Conservation (phyloP, 64 coral and sea anemone species). For the Actinia equina region DNA sequence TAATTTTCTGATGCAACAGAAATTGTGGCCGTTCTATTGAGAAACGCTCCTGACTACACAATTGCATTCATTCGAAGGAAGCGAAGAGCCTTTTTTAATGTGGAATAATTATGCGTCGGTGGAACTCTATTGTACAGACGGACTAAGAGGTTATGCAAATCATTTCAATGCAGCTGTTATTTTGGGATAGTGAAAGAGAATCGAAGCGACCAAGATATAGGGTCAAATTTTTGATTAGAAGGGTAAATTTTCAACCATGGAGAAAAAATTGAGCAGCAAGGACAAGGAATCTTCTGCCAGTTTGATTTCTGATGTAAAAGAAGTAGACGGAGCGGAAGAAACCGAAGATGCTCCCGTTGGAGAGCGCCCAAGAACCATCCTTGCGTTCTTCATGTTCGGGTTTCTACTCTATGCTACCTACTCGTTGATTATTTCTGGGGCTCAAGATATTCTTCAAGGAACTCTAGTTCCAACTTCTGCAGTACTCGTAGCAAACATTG, state of each 20-base stretch:
- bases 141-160: neutral
- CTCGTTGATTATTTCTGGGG: slow-evolving; percentile 80
- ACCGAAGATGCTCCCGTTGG: neutral
- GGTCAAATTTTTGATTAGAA: neutral
- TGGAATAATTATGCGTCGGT: neutral
- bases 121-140: neutral
- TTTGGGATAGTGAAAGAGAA: neutral
- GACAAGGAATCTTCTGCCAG: slow-evolving; percentile 9
- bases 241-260: neutral
- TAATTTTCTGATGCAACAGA: neutral
- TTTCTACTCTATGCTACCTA: slow-evolving; percentile 87
- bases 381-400: slow-evolving; percentile 80
- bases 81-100: neutral
- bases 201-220: neutral
- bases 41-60: neutral
- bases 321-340: neutral
- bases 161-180: neutral
- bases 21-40: neutral
- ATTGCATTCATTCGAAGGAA: neutral
- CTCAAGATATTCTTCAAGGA: slow-evolving; percentile 83
- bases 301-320: slow-evolving; percentile 2
- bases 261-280: neutral
- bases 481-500: slow-evolving; percentile 75
- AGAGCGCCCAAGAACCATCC: slow-evolving; percentile 48
- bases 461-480: slow-evolving; percentile 79